Percentiles rank a stretch among this genome's conserved stretches.
Conservation (phyloP, 2,113 vertebrate species). For the Callipepla squamata region DNA sequence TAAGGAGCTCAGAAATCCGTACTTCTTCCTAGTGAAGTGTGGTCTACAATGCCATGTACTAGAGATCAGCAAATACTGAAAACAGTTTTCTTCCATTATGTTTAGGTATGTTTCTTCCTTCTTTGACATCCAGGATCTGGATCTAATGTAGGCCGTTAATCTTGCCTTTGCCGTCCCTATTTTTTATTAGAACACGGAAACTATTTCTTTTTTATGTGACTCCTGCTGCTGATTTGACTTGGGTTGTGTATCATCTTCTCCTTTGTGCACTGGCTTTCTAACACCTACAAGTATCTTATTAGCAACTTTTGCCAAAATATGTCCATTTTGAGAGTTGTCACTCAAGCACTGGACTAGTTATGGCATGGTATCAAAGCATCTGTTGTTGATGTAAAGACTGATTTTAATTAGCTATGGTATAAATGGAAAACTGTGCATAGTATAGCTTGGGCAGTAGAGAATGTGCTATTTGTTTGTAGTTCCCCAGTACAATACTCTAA, state of each 20-base stretch:
- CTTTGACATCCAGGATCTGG: background rate
- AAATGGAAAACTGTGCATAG: constrained; percentile 60
- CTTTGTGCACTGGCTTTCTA: background rate
- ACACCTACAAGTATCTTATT: background rate
- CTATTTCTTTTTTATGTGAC: background rate
- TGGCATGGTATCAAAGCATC: constrained; percentile 44
- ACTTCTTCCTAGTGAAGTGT: background rate
- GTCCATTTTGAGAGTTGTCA: background rate
- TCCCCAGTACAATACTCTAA: constrained; percentile 15
- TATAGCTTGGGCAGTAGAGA: constrained; percentile 45
- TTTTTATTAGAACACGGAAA: background rate
- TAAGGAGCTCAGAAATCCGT: background rate
- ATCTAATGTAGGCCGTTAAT: background rate
- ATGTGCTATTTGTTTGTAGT: constrained; percentile 51
- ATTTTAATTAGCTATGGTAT: constrained; percentile 71
- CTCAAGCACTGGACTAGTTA: constrained; percentile 11
- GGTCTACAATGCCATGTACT: background rate
- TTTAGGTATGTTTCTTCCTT: background rate
- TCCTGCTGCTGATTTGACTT: background rate
- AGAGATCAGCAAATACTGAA: background rate
- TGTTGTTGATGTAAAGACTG: constrained; percentile 66
- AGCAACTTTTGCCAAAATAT: constrained; percentile 14
- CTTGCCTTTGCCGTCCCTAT: background rate
- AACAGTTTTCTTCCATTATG: background rate
- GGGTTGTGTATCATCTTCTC: background rate